phyloP scores from a whole-genome alignment of 2,888 invertebrate genomes.

The Folsomia manolachei region DNA sequence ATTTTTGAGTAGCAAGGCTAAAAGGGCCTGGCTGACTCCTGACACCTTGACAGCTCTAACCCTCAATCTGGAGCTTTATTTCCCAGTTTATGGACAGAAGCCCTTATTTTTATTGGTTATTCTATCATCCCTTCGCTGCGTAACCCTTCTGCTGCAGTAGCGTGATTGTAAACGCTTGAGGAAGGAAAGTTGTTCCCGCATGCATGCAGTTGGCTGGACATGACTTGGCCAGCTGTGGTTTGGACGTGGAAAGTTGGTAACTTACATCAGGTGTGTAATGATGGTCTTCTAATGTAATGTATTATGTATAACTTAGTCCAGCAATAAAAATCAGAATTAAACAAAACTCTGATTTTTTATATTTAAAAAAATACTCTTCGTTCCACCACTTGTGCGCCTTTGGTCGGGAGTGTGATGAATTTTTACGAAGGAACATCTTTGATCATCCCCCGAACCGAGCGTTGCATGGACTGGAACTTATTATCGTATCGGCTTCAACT shows the following conservation, averaged over 20 bases:
- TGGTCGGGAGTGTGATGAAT: not conserved
- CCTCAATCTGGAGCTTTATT: not conserved
- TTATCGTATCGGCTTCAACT: no score
- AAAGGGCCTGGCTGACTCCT: no score
- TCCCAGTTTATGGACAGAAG: not conserved
- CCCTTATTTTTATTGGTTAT: not conserved
- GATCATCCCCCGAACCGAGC: no score
- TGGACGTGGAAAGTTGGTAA: not conserved
- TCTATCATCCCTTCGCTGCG: no score
- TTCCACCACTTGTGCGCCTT: no score
- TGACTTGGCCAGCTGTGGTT: no score
- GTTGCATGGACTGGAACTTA: not conserved
- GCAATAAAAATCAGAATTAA: not conserved
- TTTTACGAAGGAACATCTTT: not conserved
- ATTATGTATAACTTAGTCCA: no score
- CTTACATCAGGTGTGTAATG: not conserved
- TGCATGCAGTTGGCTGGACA: no score
- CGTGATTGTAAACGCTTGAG: not conserved
- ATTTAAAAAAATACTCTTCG: no score
- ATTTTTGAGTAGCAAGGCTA: no score
- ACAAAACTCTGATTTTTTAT: not conserved
- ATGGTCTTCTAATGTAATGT: no score
- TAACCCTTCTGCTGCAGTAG: conserved; percentile 10
- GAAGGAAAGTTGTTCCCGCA: no score
- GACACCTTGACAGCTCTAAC: conserved; percentile 10